A percentile compares a stretch with the other conserved stretches of the same genome.
Conservation (phyloP, 2,113 vertebrate species). For the Baryphthengus martii region DNA sequence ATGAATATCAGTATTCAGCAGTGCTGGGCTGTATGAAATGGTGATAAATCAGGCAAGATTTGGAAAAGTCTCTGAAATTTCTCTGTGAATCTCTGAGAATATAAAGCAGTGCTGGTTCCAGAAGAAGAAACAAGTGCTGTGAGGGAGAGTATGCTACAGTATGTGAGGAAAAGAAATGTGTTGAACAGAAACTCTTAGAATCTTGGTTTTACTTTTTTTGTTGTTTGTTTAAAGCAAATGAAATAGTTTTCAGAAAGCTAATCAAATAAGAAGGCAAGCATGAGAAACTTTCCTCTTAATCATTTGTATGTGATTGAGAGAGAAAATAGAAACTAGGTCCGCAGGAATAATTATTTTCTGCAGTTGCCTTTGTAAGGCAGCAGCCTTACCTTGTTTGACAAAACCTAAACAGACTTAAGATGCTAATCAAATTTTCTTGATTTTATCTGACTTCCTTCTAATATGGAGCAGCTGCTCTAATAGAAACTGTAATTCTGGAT, state of each 20-base stretch:
- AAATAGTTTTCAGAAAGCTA: not conserved
- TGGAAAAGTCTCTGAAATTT: constrained; percentile 31
- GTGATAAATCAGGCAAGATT: constrained; percentile 39
- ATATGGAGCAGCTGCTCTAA: not conserved
- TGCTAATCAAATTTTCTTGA: not conserved
- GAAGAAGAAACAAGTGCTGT: not conserved
- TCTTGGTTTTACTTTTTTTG: not conserved
- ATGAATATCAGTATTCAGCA: constrained; percentile 14
- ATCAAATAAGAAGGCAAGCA: not conserved
- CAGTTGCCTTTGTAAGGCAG: not conserved
- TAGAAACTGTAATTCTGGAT: not conserved
- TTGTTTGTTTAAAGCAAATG: not conserved
- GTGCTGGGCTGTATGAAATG: not conserved
- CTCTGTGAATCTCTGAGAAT: not conserved
- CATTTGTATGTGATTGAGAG: not conserved
- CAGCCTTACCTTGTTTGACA: not conserved
- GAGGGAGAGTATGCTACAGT: not conserved
- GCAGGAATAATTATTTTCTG: not conserved
- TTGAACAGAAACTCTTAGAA: not conserved
- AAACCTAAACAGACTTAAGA: not conserved
- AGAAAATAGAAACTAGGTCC: not conserved
- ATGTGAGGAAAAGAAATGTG: not conserved
- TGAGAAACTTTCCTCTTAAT: not conserved
- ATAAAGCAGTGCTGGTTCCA: not conserved
- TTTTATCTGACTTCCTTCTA: not conserved